These are phyloP conservation scores for Leucoma salicis DNA, from an alignment of 2,888 invertebrate genomes.

Conservation along the genomic window DNA sequence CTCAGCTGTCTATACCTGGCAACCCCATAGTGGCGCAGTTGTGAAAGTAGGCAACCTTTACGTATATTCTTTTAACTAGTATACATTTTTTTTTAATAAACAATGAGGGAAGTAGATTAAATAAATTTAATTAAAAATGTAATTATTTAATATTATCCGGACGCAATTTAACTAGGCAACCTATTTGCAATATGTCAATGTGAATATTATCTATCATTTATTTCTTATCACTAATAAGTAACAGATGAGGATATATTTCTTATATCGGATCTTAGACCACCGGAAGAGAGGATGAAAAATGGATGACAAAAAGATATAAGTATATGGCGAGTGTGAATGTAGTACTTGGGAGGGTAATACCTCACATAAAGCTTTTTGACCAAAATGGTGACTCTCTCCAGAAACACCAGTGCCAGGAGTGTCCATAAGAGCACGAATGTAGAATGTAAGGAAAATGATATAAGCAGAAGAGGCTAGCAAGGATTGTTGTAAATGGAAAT, in stretches of 20 bases:
- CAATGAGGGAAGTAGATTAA: slow-evolving; percentile 1
- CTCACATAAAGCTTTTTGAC: too few relatives aligned
- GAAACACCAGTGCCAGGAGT: too few relatives aligned
- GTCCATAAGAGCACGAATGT: too few relatives aligned
- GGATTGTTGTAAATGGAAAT: too few relatives aligned
- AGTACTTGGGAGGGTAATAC: too few relatives aligned
- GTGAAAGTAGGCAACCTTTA: slow-evolving; percentile 1
- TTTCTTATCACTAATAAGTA: not conserved
- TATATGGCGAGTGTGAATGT: too few relatives aligned
- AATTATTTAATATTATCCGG: not conserved
- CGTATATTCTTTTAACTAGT: not conserved
- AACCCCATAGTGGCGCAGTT: slow-evolving; percentile 1
- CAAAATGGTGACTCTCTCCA: too few relatives aligned
- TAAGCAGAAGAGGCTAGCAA: too few relatives aligned
- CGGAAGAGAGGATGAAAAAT: too few relatives aligned
- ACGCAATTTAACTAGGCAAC: slow-evolving; percentile 1
- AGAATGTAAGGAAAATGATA: too few relatives aligned
- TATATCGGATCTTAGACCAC: too few relatives aligned
- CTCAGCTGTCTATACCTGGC: not conserved
- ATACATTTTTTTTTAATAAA: not conserved
- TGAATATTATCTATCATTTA: not conserved
- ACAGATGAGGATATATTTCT: not conserved
- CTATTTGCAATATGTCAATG: slow-evolving; percentile 1
- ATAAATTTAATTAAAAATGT: not conserved
- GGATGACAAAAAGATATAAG: too few relatives aligned